Conservation (phyloP, 2,888 invertebrate species). For the Nomada fucata region DNA sequence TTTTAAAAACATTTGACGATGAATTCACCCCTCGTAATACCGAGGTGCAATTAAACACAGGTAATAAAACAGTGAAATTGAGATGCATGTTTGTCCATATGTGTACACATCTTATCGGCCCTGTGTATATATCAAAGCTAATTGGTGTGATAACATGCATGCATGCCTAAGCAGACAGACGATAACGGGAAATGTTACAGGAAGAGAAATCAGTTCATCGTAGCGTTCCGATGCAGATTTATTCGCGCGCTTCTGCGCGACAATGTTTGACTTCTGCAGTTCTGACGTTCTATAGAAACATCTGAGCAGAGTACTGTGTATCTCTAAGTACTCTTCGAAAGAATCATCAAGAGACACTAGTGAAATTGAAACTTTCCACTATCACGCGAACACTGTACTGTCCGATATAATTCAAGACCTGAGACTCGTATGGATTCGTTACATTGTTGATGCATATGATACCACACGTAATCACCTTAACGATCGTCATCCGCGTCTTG, state of each 20-base stretch:
- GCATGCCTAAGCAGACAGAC: conserved; percentile 37
- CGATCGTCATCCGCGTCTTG: conserved; percentile 11
- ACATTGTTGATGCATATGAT: neutral
- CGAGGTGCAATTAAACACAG: conserved; percentile 15
- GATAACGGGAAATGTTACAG: conserved; percentile 34
- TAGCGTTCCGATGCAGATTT: conserved; percentile 41
- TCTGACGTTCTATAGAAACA: conserved; percentile 12
- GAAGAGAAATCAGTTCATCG: conserved; percentile 48
- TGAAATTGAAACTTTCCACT: neutral
- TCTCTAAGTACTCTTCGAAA: conserved; percentile 3
- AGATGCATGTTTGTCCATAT: conserved; percentile 28
- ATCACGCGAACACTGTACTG: neutral
- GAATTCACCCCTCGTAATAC: conserved; percentile 14
- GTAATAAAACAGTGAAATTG: conserved; percentile 12
- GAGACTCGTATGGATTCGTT: neutral
- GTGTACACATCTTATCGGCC: conserved; percentile 55
- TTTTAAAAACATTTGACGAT: conserved; percentile 9
- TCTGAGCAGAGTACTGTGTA: neutral
- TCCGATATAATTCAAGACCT: neutral
- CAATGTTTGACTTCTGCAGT: conserved; percentile 42
- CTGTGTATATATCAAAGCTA: conserved; percentile 72
- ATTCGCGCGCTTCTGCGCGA: conserved; percentile 53
- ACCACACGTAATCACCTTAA: conserved; percentile 13
- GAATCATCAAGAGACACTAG: neutral
- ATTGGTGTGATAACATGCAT: conserved; percentile 69